Evolutionary conservation across 2,797 vertebrate species (phyloP), one percentile per base, ranked within the genome.

Genomic region (Acomys russatus): DNA sequence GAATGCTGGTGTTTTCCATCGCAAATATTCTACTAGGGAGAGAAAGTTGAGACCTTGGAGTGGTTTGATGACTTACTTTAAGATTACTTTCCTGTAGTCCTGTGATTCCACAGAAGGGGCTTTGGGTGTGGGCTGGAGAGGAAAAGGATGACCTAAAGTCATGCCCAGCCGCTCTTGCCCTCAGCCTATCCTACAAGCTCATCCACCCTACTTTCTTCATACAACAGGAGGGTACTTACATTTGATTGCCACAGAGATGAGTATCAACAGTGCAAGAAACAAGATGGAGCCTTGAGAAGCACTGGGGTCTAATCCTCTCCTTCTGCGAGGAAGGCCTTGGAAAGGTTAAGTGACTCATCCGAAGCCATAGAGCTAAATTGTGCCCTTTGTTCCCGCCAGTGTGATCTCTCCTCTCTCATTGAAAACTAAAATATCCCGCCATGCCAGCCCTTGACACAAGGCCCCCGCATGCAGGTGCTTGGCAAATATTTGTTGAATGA

Each of bases 271-370:
- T 87, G 66, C 54, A 86, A 28, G 51, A 51, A 30, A 94, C 11
- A 63, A 25, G 74, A 86, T 54, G 18, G 76, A 91, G 80, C 33
- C 80, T 92, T 87, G 54, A 74, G 92, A 86, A 89, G 18, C 35
- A 38, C 68, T 84, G 38, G 56, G 78, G 76, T 56, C 63, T 70
- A 92, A 94, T 94, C 54, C 9, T 90, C 54, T 96, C 25, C 68
- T 96, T 94, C 87, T 66, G 88, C 30, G 12, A 77, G 92, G 87
- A 18, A 86, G 88, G 56, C 74, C 51, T 82, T 54, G 38, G 15
- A 76, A 61, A 94, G 92, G 91, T 90, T 95, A 96, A 96, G 89
- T 96, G 96, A 93, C 91, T 97, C 94, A 91, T 56, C 95, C 94
- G 66, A 92, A 92, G 90, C 84, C 96, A 79, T 77, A 82, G 3